Percentiles rank a stretch among this genome's conserved stretches.
Evolutionary conservation across 2,113 vertebrate genomes (phyloP).

Genomic region (Thalassoma bifasciatum): DNA sequence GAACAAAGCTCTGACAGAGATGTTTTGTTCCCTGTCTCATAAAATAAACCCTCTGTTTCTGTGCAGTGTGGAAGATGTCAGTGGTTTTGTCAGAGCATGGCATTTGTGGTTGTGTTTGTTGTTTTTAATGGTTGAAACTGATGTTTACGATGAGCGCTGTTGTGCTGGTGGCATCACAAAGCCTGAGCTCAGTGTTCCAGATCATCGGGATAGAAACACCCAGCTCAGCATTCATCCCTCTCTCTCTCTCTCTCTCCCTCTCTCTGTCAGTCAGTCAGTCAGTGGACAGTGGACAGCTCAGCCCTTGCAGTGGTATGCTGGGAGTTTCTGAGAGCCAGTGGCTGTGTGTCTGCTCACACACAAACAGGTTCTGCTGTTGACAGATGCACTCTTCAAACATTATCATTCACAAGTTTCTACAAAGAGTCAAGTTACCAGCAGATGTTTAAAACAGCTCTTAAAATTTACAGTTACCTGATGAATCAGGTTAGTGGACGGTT

Average conservation of each 20-base stretch:
- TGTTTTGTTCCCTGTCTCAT: neutral
- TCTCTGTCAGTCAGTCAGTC: too few species aligned
- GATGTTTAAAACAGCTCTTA: neutral
- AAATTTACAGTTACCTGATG: neutral
- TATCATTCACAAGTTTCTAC: neutral
- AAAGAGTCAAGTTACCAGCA: neutral
- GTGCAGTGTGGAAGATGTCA: too few species aligned
- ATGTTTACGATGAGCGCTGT: slow-evolving; percentile 53
- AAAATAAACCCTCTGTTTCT: neutral
- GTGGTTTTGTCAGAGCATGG: too few species aligned
- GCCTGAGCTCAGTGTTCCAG: slow-evolving; percentile 63
- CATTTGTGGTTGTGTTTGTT: slow-evolving; percentile 16
- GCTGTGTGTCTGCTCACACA: slow-evolving; percentile 1
- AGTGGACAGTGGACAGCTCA: slow-evolving; percentile 40
- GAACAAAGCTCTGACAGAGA: neutral
- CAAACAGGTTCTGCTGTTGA: slow-evolving; percentile 25
- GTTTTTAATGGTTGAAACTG: slow-evolving; percentile 44
- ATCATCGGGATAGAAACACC: slow-evolving; percentile 58
- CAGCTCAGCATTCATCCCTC: slow-evolving; percentile 66
- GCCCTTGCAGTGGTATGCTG: slow-evolving; percentile 34
- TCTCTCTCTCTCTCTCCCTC: too few species aligned
- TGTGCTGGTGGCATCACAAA: slow-evolving; percentile 70
- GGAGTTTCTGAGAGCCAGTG: slow-evolving; percentile 37
- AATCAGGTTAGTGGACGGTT: too few species aligned
- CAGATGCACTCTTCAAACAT: neutral